A percentile compares a stretch with the other conserved stretches of the same genome.
Conservation (phyloP, 2,797 vertebrate genomes). For the Sardinella longiceps region DNA sequence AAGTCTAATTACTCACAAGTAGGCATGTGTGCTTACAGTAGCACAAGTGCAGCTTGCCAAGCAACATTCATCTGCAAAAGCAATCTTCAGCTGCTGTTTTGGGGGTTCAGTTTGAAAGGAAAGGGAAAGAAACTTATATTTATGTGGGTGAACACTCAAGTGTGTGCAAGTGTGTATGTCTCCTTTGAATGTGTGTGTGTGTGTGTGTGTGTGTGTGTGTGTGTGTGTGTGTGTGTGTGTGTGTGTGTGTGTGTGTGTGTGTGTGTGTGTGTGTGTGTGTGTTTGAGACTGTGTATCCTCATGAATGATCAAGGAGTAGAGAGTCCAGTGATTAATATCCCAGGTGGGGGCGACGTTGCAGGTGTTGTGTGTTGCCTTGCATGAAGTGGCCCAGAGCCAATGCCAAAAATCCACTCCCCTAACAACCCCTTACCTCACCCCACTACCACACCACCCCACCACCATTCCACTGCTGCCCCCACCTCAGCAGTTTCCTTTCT, state of each 20-base stretch:
- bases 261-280: conserved; percentile 11
- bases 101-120: not conserved
- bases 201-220: not conserved
- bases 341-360: conserved; percentile 36
- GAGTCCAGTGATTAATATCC: conserved; percentile 37
- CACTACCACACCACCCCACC: not conserved
- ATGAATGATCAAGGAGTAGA: conserved; percentile 24
- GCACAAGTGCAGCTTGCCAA: conserved; percentile 70
- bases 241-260: not conserved
- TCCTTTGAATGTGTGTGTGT: conserved; percentile 7
- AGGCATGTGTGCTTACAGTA: conserved; percentile 65
- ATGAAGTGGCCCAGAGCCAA: conserved; percentile 57
- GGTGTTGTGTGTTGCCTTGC: conserved; percentile 55
- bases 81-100: conserved; percentile 38
- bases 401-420: conserved; percentile 43
- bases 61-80: conserved; percentile 62
- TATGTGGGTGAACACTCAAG: conserved; percentile 23
- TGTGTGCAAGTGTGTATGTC: too few relatives aligned
- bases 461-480: not conserved
- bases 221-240: not conserved
- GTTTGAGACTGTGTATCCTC: conserved; percentile 7
- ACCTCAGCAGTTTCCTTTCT: conserved; percentile 48
- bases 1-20: conserved; percentile 72
- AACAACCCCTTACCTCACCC: not conserved
- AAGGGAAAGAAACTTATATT: conserved; percentile 23